phyloP scores from a whole-genome alignment of 92 coral and sea anemone genomes.

The Palythoa caribaeorum region DNA sequence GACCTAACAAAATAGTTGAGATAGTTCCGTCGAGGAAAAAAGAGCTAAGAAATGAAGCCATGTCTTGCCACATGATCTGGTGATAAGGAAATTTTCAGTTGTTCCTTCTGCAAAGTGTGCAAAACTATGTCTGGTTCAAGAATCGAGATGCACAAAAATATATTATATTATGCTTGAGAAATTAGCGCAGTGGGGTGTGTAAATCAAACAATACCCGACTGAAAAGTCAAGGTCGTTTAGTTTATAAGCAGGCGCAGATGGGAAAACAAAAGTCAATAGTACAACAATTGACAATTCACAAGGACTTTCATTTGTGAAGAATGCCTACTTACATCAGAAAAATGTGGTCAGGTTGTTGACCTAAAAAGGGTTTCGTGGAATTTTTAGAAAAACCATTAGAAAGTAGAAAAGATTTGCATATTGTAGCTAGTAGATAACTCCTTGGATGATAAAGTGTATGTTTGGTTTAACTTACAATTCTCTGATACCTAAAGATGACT shows the following conservation, averaged over 20 bases:
- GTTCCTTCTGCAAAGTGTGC: neutral
- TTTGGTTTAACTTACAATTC: neutral
- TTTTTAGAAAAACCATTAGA: neutral
- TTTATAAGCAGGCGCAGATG: neutral
- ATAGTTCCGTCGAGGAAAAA: slow-evolving; percentile 13
- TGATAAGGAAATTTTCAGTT: neutral
- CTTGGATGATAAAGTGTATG: neutral
- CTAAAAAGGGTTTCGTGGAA: no score
- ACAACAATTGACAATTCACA: neutral
- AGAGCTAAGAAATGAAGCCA: neutral
- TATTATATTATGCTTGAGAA: neutral
- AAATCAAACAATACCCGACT: neutral
- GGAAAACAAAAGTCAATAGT: neutral
- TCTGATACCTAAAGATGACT: neutral
- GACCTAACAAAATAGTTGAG: slow-evolving; percentile 9
- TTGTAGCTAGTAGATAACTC: neutral
- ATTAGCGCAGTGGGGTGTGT: slow-evolving; percentile 15
- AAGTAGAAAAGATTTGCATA: neutral
- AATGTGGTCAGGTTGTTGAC: neutral
- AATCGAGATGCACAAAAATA: slow-evolving; percentile 1
- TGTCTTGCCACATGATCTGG: neutral
- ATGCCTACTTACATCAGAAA: neutral
- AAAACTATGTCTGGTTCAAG: slow-evolving; percentile 22
- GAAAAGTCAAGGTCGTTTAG: slow-evolving; percentile 37
- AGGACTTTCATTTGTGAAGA: neutral